These are phyloP conservation scores for Lasioglossum villosulum DNA, from an alignment of 2,888 invertebrate species.

Conservation along the genomic window DNA sequence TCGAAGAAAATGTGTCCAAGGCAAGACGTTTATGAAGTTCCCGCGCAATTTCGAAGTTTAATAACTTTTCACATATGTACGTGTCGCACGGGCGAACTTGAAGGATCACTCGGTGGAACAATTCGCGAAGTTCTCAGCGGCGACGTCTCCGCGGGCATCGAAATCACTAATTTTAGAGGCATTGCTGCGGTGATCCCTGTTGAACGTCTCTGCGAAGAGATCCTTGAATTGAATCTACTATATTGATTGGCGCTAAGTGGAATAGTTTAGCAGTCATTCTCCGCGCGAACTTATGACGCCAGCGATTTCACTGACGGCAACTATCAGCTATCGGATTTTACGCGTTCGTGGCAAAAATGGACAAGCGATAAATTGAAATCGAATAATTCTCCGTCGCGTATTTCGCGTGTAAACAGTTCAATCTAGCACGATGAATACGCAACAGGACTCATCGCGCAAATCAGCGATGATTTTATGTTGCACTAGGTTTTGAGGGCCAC, in stretches of 20 bases:
- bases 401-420: no score
- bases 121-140: conserved; percentile 33
- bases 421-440: no score
- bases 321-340: not conserved
- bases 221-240: conserved; percentile 16
- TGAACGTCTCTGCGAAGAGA: not conserved
- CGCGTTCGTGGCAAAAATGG: not conserved
- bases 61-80: conserved; percentile 42
- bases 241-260: not conserved
- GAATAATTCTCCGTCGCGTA: no score
- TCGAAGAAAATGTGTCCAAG: conserved; percentile 17
- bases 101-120: conserved; percentile 24
- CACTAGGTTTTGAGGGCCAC: no score
- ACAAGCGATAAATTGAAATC: no score
- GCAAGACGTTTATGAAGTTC: conserved; percentile 46
- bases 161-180: not conserved
- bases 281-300: not conserved
- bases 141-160: conserved; percentile 25
- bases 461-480: no score
- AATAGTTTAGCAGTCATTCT: conserved; percentile 4
- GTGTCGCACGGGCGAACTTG: conserved; percentile 17
- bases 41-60: conserved; percentile 50
- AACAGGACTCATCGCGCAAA: no score
- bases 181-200: conserved; percentile 12
- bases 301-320: not conserved